Conservation (phyloP, 1,140 invertebrate species). For the Maniola jurtina region DNA sequence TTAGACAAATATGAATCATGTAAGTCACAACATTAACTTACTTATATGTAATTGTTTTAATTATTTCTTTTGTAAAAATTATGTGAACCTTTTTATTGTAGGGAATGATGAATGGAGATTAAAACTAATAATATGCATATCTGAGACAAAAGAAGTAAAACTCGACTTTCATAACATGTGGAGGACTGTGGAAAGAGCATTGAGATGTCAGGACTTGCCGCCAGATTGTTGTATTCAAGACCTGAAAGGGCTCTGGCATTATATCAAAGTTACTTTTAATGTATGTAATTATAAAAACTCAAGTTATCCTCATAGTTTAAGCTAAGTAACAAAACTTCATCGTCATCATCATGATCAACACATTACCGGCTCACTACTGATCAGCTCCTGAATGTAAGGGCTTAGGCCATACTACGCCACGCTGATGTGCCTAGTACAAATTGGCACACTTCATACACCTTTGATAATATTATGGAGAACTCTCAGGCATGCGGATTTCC, state of each 20-base stretch:
- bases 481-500: no score
- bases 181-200: slow-evolving; percentile 58
- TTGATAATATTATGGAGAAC: no score
- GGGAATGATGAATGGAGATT: slow-evolving; percentile 69
- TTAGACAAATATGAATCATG: slow-evolving; percentile 72
- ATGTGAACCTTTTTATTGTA: slow-evolving; percentile 30
- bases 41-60: not conserved
- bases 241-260: slow-evolving; percentile 66
- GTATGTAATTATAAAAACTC: slow-evolving; percentile 41
- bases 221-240: slow-evolving; percentile 67
- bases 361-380: no score
- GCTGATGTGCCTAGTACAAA: no score
- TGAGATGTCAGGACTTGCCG: slow-evolving; percentile 58
- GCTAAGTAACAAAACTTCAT: no score
- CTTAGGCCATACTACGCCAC: no score
- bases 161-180: slow-evolving; percentile 59
- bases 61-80: no score
- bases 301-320: no score
- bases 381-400: no score
- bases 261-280: slow-evolving; percentile 62
- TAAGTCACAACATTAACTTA: slow-evolving; percentile 42
- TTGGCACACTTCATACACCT: no score
- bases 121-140: slow-evolving; percentile 57
- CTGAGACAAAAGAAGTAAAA: slow-evolving; percentile 53
- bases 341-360: no score